A percentile compares a stretch with the other conserved stretches of the same genome.
These are phyloP conservation scores for Ectobius pallidus DNA, from an alignment of 2,888 invertebrate genomes.

Conservation along the genomic window DNA sequence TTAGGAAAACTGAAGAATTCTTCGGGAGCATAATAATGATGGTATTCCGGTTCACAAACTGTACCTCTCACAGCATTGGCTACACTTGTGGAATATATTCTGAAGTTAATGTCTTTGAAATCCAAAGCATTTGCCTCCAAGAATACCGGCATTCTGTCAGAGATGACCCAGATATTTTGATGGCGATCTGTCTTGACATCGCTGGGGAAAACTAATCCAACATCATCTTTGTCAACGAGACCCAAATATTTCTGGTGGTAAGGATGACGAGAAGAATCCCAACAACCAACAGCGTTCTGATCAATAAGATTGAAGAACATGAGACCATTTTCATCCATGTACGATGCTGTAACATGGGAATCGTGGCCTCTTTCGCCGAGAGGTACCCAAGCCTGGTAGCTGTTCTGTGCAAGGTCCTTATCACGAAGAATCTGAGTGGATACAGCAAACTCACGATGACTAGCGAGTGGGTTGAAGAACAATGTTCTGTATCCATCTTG, in stretches of 20 bases:
- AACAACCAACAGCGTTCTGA: constrained; percentile 83
- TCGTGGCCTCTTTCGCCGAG: constrained; percentile 65
- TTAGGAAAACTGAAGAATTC: too few relatives aligned
- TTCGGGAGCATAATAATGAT: not conserved
- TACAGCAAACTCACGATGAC: constrained; percentile 78
- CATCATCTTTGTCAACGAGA: constrained; percentile 76
- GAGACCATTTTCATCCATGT: constrained; percentile 76
- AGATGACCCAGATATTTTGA: constrained; percentile 77
- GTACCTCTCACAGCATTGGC: constrained; percentile 70
- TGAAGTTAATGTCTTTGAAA: constrained; percentile 78
- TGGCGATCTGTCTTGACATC: constrained; percentile 76
- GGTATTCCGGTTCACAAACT: constrained; percentile 64
- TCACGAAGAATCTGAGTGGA: constrained; percentile 76
- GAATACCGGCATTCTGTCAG: constrained; percentile 83
- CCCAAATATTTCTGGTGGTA: constrained; percentile 66
- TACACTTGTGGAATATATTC: constrained; percentile 74
- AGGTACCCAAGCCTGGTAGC: constrained; percentile 69
- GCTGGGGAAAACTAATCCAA: constrained; percentile 76
- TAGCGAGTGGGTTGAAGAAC: constrained; percentile 80
- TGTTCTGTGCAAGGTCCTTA: constrained; percentile 67
- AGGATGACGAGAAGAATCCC: constrained; percentile 72
- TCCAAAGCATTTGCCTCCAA: constrained; percentile 69
- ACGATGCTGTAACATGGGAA: constrained; percentile 73
- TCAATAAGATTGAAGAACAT: constrained; percentile 80
- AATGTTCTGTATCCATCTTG: constrained; percentile 72